Base-by-base conservation (phyloP, 2,888 invertebrate genomes). In the Miltochrista miniata region DNA sequence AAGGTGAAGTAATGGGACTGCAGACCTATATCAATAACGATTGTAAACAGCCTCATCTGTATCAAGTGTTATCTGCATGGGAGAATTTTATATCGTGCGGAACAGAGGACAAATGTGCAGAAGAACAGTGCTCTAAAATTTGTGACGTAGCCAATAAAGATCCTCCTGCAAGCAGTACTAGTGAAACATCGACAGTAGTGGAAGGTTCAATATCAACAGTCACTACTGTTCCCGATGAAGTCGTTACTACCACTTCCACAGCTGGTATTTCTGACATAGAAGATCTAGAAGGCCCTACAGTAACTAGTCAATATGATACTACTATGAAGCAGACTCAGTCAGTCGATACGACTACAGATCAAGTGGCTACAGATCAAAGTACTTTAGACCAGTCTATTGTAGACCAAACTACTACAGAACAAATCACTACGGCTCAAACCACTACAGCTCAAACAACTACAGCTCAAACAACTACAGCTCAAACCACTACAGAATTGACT, bases 11-110 rank as follows among this genome's bases (percentile, higher is more conserved):
- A 7, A 60, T 76, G 18, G 91, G 83, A 12, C 54, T 88, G 8
- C 90, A 91, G 67, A 89, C 86, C 0, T 91, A 90, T 59, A 71
- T 87, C 29, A 76, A 79, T 29, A 81, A 80, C 15, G 59, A 80
- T 48, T 91, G 91, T 59, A 76, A 78, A 36, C 76, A 70, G 44
- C 91, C 90, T 7, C 78, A 87, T 57, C 66, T 89, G 0, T 91
- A 88, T 61, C 89, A 89, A 54, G 58, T 80, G 1, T 51, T 90
- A 7, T 64, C 76, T 1, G 67, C 75, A 0, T 89, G 90, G 88
- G 74, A 82, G 0, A 75, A 68, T 31, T 84, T 90, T 24, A 74
- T 91, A 35, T 57, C 64, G 0, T 91, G 91, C 51, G 81, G 81
- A 29, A 75, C 73, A 13, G 78, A 82, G 51, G 76, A 84, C 4